phyloP scores from a whole-genome alignment of 2,113 vertebrate species.

The Nothocercus nigrocapillus region DNA sequence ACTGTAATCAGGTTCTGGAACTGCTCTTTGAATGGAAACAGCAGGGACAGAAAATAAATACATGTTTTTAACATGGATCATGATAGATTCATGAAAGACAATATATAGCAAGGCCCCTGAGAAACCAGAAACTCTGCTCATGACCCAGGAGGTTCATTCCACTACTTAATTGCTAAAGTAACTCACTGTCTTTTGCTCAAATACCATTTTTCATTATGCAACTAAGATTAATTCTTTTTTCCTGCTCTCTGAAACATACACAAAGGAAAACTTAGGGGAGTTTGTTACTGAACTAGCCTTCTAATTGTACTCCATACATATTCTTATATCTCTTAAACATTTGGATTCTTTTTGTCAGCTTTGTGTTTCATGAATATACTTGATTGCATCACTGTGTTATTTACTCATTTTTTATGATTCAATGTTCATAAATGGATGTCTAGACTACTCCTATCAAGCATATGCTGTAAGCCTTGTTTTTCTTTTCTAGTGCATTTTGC shows the following conservation, averaged over 20 bases:
- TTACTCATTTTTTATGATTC: constrained; percentile 68
- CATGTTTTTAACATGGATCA: constrained; percentile 11
- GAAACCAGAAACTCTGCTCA: neutral
- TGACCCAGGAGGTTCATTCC: neutral
- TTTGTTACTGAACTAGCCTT: neutral
- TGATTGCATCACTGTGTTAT: constrained; percentile 64
- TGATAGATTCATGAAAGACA: neutral
- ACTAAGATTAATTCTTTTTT: neutral
- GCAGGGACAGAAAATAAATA: constrained; percentile 39
- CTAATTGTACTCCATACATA: neutral
- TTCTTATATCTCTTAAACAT: neutral
- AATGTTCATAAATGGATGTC: constrained; percentile 66
- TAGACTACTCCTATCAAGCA: constrained; percentile 74
- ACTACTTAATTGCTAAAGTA: neutral
- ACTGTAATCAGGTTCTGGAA: constrained; percentile 42
- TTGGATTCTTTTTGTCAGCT: neutral
- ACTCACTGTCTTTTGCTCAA: neutral
- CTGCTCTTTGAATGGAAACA: constrained; percentile 12
- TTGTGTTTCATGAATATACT: constrained; percentile 57
- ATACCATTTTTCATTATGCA: neutral
- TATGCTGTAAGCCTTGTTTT: constrained; percentile 8
- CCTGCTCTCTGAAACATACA: neutral
- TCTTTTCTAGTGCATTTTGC: constrained; percentile 17
- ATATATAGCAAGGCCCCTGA: neutral
- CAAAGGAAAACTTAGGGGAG: neutral